Evolutionary conservation across 2,888 invertebrate genomes (phyloP).

Genomic region (Prenolepis imparis): DNA sequence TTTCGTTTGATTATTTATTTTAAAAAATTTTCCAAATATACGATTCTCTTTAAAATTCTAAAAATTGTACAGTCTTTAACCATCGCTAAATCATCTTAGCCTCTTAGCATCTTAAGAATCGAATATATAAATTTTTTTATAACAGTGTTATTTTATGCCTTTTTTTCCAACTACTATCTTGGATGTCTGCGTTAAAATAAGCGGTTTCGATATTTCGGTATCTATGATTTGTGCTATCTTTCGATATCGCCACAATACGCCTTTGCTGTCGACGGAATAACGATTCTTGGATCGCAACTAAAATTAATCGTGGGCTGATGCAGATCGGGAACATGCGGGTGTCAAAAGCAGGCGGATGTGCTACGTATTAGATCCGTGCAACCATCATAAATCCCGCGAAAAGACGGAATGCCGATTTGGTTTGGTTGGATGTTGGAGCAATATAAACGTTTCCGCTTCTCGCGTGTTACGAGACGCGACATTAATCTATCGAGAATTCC

Average conservation of each 20-base stretch:
- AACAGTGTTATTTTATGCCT: background rate
- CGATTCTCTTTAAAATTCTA: background rate
- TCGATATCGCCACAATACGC: slow-evolving; percentile 13
- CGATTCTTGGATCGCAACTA: slow-evolving; percentile 66
- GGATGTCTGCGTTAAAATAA: background rate
- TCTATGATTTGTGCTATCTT: background rate
- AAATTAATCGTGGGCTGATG: slow-evolving; percentile 62
- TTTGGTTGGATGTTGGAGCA: background rate
- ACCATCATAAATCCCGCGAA: slow-evolving; percentile 39
- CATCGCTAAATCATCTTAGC: background rate
- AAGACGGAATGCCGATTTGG: slow-evolving; percentile 22
- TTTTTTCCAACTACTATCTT: background rate
- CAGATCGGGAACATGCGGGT: slow-evolving; percentile 23
- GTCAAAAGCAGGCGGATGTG: slow-evolving; percentile 22
- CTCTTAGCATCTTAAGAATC: background rate
- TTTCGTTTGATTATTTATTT: background rate
- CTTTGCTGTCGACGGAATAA: slow-evolving; percentile 54
- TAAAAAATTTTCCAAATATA: background rate
- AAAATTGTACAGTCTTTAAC: background rate
- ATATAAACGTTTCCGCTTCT: slow-evolving; percentile 53
- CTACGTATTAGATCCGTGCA: slow-evolving; percentile 11
- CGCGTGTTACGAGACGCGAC: slow-evolving; percentile 25
- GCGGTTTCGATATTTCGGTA: background rate
- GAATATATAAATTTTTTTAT: background rate
- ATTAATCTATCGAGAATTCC: slow-evolving; percentile 54